These are phyloP conservation scores for Oedothorax gibbosus DNA, from an alignment of 1,140 invertebrate species.

Conservation along the genomic window DNA sequence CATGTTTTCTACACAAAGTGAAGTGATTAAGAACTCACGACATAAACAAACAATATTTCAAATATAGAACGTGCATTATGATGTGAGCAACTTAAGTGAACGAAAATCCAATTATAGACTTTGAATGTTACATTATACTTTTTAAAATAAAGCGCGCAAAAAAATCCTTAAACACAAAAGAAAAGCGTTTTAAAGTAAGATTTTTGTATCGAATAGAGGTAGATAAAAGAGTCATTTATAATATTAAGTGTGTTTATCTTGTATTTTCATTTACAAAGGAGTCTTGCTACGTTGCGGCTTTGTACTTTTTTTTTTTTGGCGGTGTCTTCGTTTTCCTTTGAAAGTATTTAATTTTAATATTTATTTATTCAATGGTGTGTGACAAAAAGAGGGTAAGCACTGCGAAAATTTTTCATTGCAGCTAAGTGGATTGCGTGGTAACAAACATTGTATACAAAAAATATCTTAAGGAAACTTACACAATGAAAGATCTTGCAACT, in stretches of 20 bases:
- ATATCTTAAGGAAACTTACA: too few relatives aligned
- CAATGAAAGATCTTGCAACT: too few relatives aligned
- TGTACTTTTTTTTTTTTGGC: constrained; percentile 17
- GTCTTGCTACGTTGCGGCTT: not conserved
- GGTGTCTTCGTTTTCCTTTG: not conserved
- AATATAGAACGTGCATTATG: constrained; percentile 16
- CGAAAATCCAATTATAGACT: constrained; percentile 39
- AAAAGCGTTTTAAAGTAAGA: not conserved
- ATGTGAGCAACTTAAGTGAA: constrained; percentile 23
- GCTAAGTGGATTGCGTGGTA: too few relatives aligned
- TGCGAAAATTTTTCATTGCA: too few relatives aligned
- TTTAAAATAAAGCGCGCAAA: not conserved
- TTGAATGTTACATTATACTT: not conserved
- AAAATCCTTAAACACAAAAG: constrained; percentile 22
- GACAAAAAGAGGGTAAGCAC: too few relatives aligned
- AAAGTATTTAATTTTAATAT: too few relatives aligned
- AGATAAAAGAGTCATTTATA: constrained; percentile 40
- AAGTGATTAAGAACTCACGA: constrained; percentile 7
- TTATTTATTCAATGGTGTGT: too few relatives aligned
- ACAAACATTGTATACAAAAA: too few relatives aligned
- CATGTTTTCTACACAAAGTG: constrained; percentile 17
- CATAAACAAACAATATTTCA: constrained; percentile 22
- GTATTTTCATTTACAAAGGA: constrained; percentile 18
- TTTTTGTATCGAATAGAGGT: constrained; percentile 11
- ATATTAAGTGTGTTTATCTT: constrained; percentile 39